Evolutionary conservation across 1,140 invertebrate genomes (phyloP), one percentile per base, ranked within the genome.

Genomic region (Drosophila mauritiana): DNA sequence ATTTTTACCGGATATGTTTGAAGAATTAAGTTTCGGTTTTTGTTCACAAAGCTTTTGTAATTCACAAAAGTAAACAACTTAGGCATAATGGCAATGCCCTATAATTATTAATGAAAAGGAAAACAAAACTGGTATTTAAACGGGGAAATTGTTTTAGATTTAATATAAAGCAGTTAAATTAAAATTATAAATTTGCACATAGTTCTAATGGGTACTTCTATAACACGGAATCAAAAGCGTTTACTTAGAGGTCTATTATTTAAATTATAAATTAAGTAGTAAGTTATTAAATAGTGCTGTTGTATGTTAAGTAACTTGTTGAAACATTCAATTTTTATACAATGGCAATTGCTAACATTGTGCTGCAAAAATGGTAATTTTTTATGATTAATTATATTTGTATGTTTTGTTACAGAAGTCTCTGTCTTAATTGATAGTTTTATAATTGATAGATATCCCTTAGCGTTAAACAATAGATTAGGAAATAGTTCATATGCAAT

Each of bases 1-100:
- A 70, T 77, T 78, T 61, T 58, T 78, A 56, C 82, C 82, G 82
- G 82, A 82, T 75, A 73, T 80, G 52, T 70, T 70, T 69, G 34
- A 62, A 20, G 42, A 62, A 67, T 73, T 58, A 20, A 46, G 39
- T 68, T 61, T 72, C n/a, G 37, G 25, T 63, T 43, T 43, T 49
- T 78, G 3, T 62, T 10, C 4, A 8, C 8, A 17, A 55, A 63
- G 39, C 15, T 56, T 56, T 54, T 7, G 48, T 3, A 37, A 17
- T 40, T 54, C 25, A 22, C 15, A 54, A 17, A 15, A 37, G 51
- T 70, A 56, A 70, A 70, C 67, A 55, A 57, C 37, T 31, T 40
- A 17, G 17, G 8, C 25, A 12, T 70, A 72, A 40, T 72, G 40
- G 43, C 43, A 72, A 49, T 72, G 68, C 68, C 53, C 68, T 72